These are phyloP conservation scores for Itoplectis maculator DNA, from an alignment of 2,888 invertebrate genomes.

Conservation along the genomic window DNA sequence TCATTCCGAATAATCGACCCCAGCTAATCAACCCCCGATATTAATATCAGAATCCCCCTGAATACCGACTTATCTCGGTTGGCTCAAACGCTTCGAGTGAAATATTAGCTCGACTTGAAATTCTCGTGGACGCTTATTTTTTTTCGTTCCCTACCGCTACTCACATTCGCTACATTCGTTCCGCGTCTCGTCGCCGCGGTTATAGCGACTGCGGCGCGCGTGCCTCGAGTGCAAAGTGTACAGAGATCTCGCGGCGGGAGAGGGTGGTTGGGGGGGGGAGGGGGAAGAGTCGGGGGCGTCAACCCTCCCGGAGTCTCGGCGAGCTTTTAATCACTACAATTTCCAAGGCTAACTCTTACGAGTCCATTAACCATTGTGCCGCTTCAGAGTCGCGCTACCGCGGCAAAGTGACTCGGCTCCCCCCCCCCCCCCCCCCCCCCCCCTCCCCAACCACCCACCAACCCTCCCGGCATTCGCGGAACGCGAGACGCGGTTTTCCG, in stretches of 20 bases:
- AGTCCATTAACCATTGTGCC: constrained; percentile 72
- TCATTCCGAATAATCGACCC: neutral
- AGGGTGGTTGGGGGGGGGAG: too few relatives aligned
- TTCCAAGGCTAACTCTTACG: constrained; percentile 74
- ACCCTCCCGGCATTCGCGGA: too few relatives aligned
- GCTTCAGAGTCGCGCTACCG: constrained; percentile 32
- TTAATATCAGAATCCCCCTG: neutral
- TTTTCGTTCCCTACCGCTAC: neutral
- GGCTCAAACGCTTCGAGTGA: neutral
- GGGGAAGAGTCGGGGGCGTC: neutral
- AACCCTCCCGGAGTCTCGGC: neutral
- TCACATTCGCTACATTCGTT: neutral
- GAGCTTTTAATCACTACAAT: constrained; percentile 74
- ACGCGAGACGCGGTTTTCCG: neutral
- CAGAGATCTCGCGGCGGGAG: neutral
- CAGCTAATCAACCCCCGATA: neutral
- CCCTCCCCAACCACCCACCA: too few relatives aligned
- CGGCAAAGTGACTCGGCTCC: neutral
- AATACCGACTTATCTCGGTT: neutral
- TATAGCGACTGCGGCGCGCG: neutral
- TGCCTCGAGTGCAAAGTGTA: neutral
- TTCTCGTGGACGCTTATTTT: neutral
- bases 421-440: neutral
- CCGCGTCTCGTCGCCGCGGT: constrained; percentile 7
- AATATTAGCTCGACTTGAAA: neutral